These are phyloP conservation scores for Sylvilagus bachmani DNA, from an alignment of 2,113 vertebrate species.

Conservation along the genomic window DNA sequence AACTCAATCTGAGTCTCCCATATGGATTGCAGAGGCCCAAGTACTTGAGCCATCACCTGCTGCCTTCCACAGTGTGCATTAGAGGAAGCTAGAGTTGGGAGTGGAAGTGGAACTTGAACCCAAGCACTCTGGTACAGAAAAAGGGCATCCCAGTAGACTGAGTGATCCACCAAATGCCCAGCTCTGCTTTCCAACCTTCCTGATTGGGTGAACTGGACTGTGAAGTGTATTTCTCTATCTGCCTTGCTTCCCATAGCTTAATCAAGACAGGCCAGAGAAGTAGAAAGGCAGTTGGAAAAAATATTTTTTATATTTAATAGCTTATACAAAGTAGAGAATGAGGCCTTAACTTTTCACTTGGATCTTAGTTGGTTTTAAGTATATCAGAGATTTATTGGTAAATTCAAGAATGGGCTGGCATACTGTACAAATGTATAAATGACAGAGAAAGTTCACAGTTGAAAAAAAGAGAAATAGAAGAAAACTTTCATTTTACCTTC, in stretches of 20 bases:
- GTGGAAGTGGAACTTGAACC: too few relatives aligned
- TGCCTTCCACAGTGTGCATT: too few relatives aligned
- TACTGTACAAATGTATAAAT: slow-evolving; percentile 49
- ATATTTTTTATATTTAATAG: not conserved
- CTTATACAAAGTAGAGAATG: not conserved
- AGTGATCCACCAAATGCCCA: too few relatives aligned
- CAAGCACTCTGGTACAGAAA: too few relatives aligned
- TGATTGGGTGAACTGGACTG: not conserved
- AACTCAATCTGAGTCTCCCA: too few relatives aligned
- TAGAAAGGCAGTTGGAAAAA: not conserved
- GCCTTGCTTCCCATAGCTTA: not conserved
- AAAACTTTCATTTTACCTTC: not conserved
- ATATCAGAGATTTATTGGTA: slow-evolving; percentile 76
- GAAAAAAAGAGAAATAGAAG: not conserved
- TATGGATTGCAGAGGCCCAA: too few relatives aligned
- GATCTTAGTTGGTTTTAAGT: slow-evolving; percentile 2
- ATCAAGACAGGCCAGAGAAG: not conserved
- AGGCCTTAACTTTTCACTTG: not conserved
- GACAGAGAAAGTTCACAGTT: slow-evolving; percentile 77
- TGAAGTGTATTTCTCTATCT: not conserved
- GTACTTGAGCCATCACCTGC: too few relatives aligned
- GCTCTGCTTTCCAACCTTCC: not conserved
- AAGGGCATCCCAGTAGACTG: too few relatives aligned
- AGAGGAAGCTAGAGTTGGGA: too few relatives aligned
- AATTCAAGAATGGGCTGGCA: slow-evolving; percentile 75